Conservation (phyloP, 2,113 vertebrate species). For the Apaloderma vittatum region DNA sequence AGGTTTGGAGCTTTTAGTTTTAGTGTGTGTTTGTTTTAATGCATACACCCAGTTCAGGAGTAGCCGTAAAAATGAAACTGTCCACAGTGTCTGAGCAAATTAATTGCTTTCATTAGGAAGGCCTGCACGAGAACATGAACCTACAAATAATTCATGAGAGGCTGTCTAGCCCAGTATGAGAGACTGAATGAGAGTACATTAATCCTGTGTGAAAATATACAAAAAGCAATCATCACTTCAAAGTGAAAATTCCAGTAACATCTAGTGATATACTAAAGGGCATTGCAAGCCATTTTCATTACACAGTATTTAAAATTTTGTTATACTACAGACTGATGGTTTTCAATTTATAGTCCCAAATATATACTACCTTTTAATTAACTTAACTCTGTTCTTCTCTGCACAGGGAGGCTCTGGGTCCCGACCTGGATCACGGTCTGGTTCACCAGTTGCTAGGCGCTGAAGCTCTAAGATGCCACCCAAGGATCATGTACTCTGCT, state of each 20-base stretch:
- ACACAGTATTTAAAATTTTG: neutral
- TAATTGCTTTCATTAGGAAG: neutral
- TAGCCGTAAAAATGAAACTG: neutral
- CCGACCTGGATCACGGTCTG: conserved; percentile 82
- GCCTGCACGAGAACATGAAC: neutral
- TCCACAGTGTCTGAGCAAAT: neutral
- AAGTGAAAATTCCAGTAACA: neutral
- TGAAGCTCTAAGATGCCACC: conserved; percentile 77
- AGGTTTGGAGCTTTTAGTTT: neutral
- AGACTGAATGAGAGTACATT: neutral
- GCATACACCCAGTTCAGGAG: neutral
- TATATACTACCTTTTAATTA: neutral
- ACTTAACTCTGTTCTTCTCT: conserved; percentile 39
- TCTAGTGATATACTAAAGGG: neutral
- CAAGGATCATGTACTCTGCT: conserved; percentile 64
- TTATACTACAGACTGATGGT: neutral
- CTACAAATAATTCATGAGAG: neutral
- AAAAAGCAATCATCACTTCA: neutral
- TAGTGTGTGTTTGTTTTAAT: neutral
- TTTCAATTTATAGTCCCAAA: neutral
- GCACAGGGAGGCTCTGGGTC: conserved; percentile 86
- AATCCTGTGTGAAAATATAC: neutral
- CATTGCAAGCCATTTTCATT: neutral
- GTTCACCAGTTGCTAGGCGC: conserved; percentile 92
- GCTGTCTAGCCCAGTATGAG: neutral